Base-by-base conservation (phyloP, 2,797 vertebrate genomes). In the Myiotriccus ornatus region DNA sequence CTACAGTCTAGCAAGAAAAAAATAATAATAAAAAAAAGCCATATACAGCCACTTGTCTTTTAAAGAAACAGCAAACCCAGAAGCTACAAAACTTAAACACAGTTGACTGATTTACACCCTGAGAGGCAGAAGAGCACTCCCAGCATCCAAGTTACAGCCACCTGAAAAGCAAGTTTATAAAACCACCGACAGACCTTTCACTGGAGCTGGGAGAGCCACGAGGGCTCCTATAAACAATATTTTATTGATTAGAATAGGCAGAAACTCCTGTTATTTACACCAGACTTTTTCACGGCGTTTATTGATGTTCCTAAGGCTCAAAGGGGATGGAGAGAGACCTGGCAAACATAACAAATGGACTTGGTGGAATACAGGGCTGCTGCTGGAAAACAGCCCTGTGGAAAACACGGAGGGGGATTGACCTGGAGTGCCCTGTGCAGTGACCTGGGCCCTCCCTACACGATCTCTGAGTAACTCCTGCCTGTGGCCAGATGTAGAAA, bases 211-310 rank as follows among this genome's bases (percentile, higher is more conserved):
- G 67, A 12, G 83, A 90, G 89, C 91, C 24, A 2, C 3, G 2
- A 89, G 80, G 23, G 55, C 56, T 91, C 59, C 91, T 28, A 76
- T 78, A 89, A 91, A 96, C 88, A 82, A 76, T 76, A 92, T 70
- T 87, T 88, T 91, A 95, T 96, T 23, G 95, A 94, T 96, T 77
- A 67, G 62, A 95, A 95, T 89, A 63, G 95, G 93, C 87, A 88
- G 94, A 92, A 94, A 93, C 59, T 85, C 87, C 6, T 13, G 46
- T 92, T 96, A 91, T 96, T 97, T 96, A 97, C 95, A 94, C 28
- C 89, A 87, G 90, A 73, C 41, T 83, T 70, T 95, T 92, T 24
- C 88, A 46, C 30, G 6, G 94, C 49, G 10, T 77, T 95, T 96
- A 94, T 91, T 50, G 84, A 93, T 28, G 80, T 49, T 91, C 77